Base-by-base conservation (phyloP, 2,113 vertebrate genomes). In the Pavo muticus region DNA sequence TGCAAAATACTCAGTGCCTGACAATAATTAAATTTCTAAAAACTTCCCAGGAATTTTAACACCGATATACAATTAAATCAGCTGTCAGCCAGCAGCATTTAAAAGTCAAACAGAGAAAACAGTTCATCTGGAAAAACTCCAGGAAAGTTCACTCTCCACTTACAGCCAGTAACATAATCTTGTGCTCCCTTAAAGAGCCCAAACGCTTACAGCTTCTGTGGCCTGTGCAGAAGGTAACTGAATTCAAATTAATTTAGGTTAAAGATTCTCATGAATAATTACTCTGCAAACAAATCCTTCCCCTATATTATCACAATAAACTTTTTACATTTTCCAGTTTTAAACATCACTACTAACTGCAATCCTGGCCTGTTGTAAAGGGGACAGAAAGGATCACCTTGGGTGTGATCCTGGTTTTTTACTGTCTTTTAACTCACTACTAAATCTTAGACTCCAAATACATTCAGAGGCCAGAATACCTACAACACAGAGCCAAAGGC, bases 1-100 rank as follows among this genome's bases (percentile, higher is more conserved):
- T 10, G 63, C 56, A 81, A 87, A 80, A 70, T 42, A 77, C 16
- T 77, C 3, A 1, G 5, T 48, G 67, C 32, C 21, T 50, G 40
- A 54, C 18, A 59, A 76, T 32, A 92, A 88, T 39, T 40, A 67
- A 11, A 56, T 85, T 93, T 35, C 42, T 70, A 76, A 84, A 90
- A 91, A 48, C 63, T 79, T 76, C 42, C 54, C 48, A 47, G 56
- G 72, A 87, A 63, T 61, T 74, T 95, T 86, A 83, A 85, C 54
- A 67, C 9, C 39, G 39, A 76, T 79, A 35, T 11, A 63, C 52
- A 88, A 88, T 83, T 80, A 94, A 88, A 84, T 89, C n/a, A 89
- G 67, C 74, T 89, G 87, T 89, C 91, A 87, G 54, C 35, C 48
- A 86, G 59, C 37, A 91, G 63, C 77, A 83, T 85, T 73, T 79